Evolutionary conservation across 2,888 invertebrate species (phyloP).

Genomic region (Endomychus coccineus): DNA sequence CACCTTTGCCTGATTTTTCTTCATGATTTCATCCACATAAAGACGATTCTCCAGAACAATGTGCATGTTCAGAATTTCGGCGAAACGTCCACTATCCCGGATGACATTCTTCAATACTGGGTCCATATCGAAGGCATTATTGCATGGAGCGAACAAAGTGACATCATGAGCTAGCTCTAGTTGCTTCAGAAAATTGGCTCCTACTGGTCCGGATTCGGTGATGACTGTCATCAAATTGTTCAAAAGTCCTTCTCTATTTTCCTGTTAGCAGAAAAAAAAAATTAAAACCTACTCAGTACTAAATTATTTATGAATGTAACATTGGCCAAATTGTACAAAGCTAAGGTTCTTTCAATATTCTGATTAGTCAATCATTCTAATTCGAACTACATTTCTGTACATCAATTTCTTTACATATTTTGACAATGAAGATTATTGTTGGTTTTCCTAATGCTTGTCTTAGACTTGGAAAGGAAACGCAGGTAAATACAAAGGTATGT

Average conservation of each 20-base stretch:
- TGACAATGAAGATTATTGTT: no score
- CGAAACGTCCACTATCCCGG: constrained; percentile 61
- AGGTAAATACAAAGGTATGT: no score
- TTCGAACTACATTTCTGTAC: no score
- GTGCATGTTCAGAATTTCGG: constrained; percentile 75
- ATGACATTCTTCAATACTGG: constrained; percentile 61
- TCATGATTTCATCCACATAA: constrained; percentile 66
- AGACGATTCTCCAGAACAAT: constrained; percentile 65
- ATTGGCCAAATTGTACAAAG: no score
- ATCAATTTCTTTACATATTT: no score
- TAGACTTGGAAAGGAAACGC: no score
- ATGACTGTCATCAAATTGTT: constrained; percentile 78
- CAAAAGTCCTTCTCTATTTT: constrained; percentile 51
- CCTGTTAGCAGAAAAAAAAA: constrained; percentile 6
- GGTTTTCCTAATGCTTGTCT: no score
- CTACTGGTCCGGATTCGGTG: constrained; percentile 58
- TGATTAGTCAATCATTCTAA: no score
- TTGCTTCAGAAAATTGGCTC: constrained; percentile 65
- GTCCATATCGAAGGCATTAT: constrained; percentile 73
- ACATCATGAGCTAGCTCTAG: constrained; percentile 64
- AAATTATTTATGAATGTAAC: no score
- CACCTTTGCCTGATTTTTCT: constrained; percentile 48
- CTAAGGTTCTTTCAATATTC: no score
- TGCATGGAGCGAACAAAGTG: constrained; percentile 85
- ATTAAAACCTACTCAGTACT: no score